Evolutionary conservation across 2,113 vertebrate species (phyloP).

Genomic region (Ceyx melanurus): DNA sequence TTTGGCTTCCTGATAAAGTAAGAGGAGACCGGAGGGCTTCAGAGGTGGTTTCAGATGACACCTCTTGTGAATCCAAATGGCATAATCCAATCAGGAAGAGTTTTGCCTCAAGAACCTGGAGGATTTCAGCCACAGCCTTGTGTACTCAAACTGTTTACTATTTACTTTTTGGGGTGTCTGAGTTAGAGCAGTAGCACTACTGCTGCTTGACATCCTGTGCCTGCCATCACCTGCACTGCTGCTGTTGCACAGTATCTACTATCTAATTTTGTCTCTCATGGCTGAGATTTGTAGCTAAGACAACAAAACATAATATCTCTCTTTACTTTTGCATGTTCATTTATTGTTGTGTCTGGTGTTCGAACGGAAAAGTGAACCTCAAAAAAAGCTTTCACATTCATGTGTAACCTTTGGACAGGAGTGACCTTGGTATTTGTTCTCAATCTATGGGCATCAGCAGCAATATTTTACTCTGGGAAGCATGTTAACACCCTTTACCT

Average conservation of each 20-base stretch:
- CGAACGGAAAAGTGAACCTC: not conserved
- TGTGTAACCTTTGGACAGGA: not conserved
- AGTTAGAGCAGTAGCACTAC: not conserved
- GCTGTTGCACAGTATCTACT: not conserved
- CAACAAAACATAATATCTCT: not conserved
- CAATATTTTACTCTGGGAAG: not conserved
- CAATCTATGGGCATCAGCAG: not conserved
- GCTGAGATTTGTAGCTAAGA: not conserved
- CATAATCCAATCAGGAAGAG: no score
- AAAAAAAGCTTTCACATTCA: not conserved
- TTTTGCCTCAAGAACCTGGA: no score
- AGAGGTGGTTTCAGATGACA: no score
- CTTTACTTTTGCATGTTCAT: not conserved
- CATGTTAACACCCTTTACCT: not conserved
- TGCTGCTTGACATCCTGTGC: not conserved
- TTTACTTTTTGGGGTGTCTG: not conserved
- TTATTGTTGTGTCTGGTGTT: not conserved
- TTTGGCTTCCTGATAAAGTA: no score
- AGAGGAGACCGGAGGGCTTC: no score
- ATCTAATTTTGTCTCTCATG: fast-evolving
- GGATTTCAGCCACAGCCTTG: no score
- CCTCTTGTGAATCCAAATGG: no score
- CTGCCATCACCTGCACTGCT: not conserved
- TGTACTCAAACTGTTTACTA: no score
- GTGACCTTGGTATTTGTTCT: not conserved